Conservation (phyloP, 2,888 invertebrate genomes). For the Pandemis corylana region DNA sequence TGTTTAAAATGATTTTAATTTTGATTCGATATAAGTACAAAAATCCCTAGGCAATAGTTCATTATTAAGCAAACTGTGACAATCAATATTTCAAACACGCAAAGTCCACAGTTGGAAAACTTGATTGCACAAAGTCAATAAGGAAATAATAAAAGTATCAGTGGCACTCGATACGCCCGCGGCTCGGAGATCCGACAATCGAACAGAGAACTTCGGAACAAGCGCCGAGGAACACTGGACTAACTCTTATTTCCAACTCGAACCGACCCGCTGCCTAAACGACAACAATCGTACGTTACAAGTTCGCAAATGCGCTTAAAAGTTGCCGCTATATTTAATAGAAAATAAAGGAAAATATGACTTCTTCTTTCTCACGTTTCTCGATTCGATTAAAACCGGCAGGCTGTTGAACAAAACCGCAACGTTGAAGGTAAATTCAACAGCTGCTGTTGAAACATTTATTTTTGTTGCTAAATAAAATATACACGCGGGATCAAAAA, state of each 20-base stretch:
- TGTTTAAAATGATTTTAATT: too few species aligned
- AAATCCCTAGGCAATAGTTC: neutral
- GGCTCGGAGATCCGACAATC: constrained; percentile 71
- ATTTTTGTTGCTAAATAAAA: neutral
- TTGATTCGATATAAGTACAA: too few species aligned
- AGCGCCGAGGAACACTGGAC: constrained; percentile 44
- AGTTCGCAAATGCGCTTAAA: constrained; percentile 32
- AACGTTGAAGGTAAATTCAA: neutral
- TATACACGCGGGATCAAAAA: too few species aligned
- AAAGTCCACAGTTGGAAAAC: constrained; percentile 50
- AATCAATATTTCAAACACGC: neutral
- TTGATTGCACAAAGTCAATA: constrained; percentile 64
- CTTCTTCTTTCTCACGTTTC: neutral
- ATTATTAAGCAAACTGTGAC: neutral
- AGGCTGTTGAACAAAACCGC: neutral
- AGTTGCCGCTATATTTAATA: constrained; percentile 18
- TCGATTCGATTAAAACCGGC: neutral
- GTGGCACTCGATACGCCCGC: constrained; percentile 57
- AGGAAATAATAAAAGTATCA: constrained; percentile 78
- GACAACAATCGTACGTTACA: constrained; percentile 27
- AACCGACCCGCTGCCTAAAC: constrained; percentile 46
- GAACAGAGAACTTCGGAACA: constrained; percentile 56
- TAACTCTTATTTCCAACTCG: constrained; percentile 78
- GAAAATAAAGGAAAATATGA: neutral
- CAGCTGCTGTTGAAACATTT: neutral